A percentile compares a stretch with the other conserved stretches of the same genome.
phyloP scores from a whole-genome alignment of 2,113 vertebrate species.

The Macquaria ambigua region DNA sequence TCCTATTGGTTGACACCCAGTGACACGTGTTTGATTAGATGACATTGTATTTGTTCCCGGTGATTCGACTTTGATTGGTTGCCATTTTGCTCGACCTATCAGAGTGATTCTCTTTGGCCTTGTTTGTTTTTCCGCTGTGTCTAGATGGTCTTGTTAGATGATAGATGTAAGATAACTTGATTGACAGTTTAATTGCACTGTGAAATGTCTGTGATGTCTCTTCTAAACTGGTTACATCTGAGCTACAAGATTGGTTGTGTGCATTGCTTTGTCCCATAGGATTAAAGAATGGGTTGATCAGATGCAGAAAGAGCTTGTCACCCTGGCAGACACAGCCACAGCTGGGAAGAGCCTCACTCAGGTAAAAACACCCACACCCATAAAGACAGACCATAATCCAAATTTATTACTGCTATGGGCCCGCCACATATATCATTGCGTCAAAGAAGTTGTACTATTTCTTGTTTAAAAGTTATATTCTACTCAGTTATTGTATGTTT shows the following conservation, averaged over 20 bases:
- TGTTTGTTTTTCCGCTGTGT: conserved; percentile 55
- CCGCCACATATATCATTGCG: neutral
- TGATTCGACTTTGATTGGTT: conserved; percentile 55
- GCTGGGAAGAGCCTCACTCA: conserved; percentile 89
- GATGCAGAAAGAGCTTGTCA: conserved; percentile 96
- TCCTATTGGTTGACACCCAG: conserved; percentile 60
- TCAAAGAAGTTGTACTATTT: neutral
- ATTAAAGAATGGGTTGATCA: conserved; percentile 98
- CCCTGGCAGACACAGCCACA: conserved; percentile 90
- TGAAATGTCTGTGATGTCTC: conserved; percentile 48
- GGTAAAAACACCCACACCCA: conserved; percentile 74
- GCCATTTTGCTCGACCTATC: conserved; percentile 46
- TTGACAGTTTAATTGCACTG: conserved; percentile 67
- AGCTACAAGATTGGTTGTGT: conserved; percentile 40
- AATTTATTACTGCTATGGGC: neutral
- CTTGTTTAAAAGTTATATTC: neutral
- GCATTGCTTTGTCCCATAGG: conserved; percentile 80
- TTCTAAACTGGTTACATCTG: conserved; percentile 28
- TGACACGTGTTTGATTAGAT: conserved; percentile 56
- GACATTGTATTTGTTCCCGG: conserved; percentile 43
- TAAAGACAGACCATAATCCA: neutral
- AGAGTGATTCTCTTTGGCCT: conserved; percentile 40
- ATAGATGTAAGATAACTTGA: conserved; percentile 21
- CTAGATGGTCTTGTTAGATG: conserved; percentile 18
- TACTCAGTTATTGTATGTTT: neutral